Evolutionary conservation across 2,797 vertebrate species (phyloP).

Genomic region (Acrossocheilus wenchowensis): DNA sequence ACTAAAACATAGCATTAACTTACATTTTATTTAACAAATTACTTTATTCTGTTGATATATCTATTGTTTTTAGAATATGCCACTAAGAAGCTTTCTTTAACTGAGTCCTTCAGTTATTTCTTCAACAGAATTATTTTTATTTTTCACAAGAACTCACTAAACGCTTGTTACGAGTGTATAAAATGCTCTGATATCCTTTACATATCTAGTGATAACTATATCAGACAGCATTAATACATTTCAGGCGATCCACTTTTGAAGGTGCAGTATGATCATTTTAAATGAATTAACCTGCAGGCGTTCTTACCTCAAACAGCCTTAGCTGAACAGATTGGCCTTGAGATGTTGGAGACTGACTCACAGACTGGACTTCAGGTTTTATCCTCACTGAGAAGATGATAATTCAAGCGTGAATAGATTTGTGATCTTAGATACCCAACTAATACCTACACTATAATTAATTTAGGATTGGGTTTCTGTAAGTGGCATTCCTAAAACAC

Average conservation of each 20-base stretch:
- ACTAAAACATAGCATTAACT: not conserved
- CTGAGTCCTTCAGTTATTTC: not conserved
- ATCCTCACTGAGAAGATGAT: not conserved
- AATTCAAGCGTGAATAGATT: not conserved
- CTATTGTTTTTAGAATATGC: not conserved
- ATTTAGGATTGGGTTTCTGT: not conserved
- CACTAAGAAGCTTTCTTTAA: not conserved
- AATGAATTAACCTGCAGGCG: not conserved
- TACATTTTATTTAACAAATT: too few relatives aligned
- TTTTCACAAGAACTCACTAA: too few relatives aligned
- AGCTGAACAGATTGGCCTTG: not conserved
- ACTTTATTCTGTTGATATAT: not conserved
- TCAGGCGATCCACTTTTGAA: not conserved
- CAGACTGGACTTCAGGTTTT: not conserved
- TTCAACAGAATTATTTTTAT: too few relatives aligned
- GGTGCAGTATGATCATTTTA: not conserved
- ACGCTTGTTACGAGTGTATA: too few relatives aligned
- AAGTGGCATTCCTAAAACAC: not conserved
- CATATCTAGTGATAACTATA: not conserved
- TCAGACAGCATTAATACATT: not conserved
- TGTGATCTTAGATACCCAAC: not conserved
- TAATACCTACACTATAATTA: not conserved
- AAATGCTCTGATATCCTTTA: not conserved
- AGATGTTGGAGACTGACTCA: not conserved
- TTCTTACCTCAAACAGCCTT: constrained; percentile 9